Evolutionary conservation across 1,140 invertebrate species (phyloP).

Genomic region (Hycleus phaleratus): DNA sequence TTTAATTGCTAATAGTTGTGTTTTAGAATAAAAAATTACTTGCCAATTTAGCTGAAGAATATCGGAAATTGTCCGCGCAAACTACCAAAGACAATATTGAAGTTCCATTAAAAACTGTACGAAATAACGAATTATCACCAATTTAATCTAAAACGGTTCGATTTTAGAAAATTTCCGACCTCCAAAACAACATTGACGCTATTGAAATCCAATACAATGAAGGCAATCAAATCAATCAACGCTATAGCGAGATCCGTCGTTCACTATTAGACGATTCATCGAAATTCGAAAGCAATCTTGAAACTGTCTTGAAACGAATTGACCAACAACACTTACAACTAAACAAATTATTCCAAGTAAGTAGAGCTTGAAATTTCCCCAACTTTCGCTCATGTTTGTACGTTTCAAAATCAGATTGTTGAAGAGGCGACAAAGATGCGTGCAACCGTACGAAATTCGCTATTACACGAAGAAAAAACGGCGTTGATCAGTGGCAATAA

Average conservation of each 20-base stretch:
- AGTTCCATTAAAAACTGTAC: constrained; percentile 42
- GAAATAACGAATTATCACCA: constrained; percentile 36
- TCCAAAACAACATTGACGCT: constrained; percentile 70
- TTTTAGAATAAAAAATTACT: too few relatives aligned
- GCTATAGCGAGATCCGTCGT: constrained; percentile 62
- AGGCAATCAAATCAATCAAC: constrained; percentile 67
- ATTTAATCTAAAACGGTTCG: too few relatives aligned
- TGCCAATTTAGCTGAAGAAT: constrained; percentile 21
- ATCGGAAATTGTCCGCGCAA: constrained; percentile 27
- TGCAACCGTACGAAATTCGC: constrained; percentile 54
- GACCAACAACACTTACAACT: constrained; percentile 44
- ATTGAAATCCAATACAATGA: constrained; percentile 72
- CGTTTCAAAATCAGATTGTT: constrained; percentile 15
- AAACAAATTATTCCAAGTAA: too few relatives aligned
- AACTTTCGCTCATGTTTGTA: too few relatives aligned
- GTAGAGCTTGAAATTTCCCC: too few relatives aligned
- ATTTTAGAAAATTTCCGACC: constrained; percentile 30
- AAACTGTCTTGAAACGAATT: constrained; percentile 57
- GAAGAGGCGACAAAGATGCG: constrained; percentile 60
- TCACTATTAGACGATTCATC: constrained; percentile 62
- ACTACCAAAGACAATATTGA: constrained; percentile 29
- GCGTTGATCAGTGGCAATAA: constrained; percentile 53
- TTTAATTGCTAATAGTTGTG: too few relatives aligned
- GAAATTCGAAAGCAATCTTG: constrained; percentile 63
- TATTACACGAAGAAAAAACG: constrained; percentile 58